Evolutionary conservation across 2,888 invertebrate species (phyloP).

Genomic region (Apomyelois bistriatella): DNA sequence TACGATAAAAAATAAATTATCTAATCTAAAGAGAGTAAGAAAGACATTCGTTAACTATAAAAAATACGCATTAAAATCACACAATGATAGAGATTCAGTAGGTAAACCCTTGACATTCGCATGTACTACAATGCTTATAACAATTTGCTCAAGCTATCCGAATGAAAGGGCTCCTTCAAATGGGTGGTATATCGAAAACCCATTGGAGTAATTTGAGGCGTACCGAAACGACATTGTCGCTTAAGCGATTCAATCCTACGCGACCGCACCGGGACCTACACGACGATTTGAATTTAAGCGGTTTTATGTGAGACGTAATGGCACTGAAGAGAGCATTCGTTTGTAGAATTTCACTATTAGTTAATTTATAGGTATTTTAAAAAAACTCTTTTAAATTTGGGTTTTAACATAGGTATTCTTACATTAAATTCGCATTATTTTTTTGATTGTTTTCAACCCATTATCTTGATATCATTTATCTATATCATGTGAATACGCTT

Average conservation of each 20-base stretch:
- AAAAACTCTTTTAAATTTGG: too few relatives aligned
- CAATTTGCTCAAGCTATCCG: conserved; percentile 47
- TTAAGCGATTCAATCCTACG: conserved; percentile 68
- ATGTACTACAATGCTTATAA: conserved; percentile 28
- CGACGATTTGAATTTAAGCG: conserved; percentile 61
- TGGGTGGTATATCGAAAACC: conserved; percentile 68
- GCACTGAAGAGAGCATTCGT: conserved; percentile 30
- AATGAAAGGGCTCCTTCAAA: conserved; percentile 54
- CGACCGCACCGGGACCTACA: conserved; percentile 54
- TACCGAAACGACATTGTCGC: conserved; percentile 65
- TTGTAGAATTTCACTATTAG: neutral
- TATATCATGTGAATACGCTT: too few relatives aligned
- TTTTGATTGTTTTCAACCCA: too few relatives aligned
- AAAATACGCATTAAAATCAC: too few relatives aligned
- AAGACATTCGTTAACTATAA: too few relatives aligned
- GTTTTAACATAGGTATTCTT: too few relatives aligned
- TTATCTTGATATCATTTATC: too few relatives aligned
- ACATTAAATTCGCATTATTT: too few relatives aligned
- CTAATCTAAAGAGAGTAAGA: too few relatives aligned
- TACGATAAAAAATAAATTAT: too few relatives aligned
- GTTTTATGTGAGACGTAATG: conserved; percentile 41
- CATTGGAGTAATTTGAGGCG: conserved; percentile 71
- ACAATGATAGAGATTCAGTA: too few relatives aligned
- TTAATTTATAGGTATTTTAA: neutral
- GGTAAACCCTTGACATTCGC: too few relatives aligned